phyloP scores from a whole-genome alignment of 2,797 vertebrate genomes.

The Cryptoprocta ferox region DNA sequence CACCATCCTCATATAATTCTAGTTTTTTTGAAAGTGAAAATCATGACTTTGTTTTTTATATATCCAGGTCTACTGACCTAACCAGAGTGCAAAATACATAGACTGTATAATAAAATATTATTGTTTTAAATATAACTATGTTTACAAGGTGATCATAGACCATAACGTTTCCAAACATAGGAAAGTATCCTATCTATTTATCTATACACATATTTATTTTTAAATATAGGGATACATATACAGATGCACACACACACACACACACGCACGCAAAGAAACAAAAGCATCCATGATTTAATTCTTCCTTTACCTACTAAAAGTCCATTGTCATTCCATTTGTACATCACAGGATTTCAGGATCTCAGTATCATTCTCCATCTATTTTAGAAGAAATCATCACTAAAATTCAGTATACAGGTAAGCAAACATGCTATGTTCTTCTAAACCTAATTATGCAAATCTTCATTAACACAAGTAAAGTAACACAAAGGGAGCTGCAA shows the following conservation, averaged over 20 bases:
- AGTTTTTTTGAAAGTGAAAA: background rate
- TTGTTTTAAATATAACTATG: background rate
- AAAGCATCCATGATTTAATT: background rate
- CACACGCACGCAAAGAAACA: background rate
- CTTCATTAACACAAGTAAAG: constrained; percentile 54
- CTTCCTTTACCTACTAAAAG: background rate
- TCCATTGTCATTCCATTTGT: background rate
- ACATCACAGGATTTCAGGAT: background rate
- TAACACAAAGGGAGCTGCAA: constrained; percentile 46
- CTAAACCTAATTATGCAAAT: constrained; percentile 57
- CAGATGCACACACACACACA: background rate
- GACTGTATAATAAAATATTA: background rate
- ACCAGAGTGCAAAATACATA: background rate
- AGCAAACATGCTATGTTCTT: constrained; percentile 27
- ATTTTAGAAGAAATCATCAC: background rate
- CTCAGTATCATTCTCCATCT: background rate
- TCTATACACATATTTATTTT: background rate
- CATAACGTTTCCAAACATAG: background rate
- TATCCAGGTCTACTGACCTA: background rate
- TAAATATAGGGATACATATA: background rate
- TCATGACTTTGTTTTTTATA: background rate
- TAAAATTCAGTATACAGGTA: constrained; percentile 29
- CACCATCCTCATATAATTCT: background rate
- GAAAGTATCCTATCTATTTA: background rate
- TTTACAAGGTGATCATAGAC: background rate